phyloP scores from a whole-genome alignment of 1,140 invertebrate species.

The Ctenoplectra terminalis region DNA sequence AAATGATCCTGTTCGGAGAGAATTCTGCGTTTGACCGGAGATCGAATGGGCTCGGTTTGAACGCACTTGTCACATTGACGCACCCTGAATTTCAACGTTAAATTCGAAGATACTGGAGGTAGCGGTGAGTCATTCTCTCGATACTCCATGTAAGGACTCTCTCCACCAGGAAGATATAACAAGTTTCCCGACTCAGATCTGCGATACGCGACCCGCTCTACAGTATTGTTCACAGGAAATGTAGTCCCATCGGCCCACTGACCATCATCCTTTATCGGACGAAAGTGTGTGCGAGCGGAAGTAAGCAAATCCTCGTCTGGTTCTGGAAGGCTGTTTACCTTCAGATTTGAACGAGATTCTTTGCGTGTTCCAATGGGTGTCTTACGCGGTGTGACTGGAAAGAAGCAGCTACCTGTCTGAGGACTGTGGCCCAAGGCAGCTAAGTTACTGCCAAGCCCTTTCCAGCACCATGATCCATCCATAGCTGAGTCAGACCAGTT shows the following conservation, averaged over 20 bases:
- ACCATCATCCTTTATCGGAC: constrained; percentile 86
- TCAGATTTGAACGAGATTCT: constrained; percentile 70
- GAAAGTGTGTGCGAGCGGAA: constrained; percentile 89
- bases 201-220: constrained; percentile 84
- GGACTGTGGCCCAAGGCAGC: constrained; percentile 71
- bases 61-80: constrained; percentile 84
- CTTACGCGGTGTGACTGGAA: constrained; percentile 73
- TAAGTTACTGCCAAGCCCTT: constrained; percentile 73
- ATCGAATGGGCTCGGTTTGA: constrained; percentile 83
- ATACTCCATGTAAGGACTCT: constrained; percentile 84
- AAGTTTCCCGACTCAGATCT: constrained; percentile 80
- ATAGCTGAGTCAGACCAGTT: constrained; percentile 77
- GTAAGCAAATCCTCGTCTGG: constrained; percentile 88
- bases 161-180: constrained; percentile 79
- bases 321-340: constrained; percentile 74
- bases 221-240: constrained; percentile 86
- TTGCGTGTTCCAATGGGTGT: constrained; percentile 72
- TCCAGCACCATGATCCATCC: constrained; percentile 79
- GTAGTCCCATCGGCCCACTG: constrained; percentile 86
- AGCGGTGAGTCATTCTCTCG: constrained; percentile 73
- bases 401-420: constrained; percentile 68
- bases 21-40: constrained; percentile 78
- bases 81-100: constrained; percentile 84
- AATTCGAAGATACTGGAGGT: constrained; percentile 71
- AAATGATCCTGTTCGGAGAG: constrained; percentile 77